These are phyloP conservation scores for Lucilia cuprina DNA, from an alignment of 1,140 invertebrate species.

Conservation along the genomic window DNA sequence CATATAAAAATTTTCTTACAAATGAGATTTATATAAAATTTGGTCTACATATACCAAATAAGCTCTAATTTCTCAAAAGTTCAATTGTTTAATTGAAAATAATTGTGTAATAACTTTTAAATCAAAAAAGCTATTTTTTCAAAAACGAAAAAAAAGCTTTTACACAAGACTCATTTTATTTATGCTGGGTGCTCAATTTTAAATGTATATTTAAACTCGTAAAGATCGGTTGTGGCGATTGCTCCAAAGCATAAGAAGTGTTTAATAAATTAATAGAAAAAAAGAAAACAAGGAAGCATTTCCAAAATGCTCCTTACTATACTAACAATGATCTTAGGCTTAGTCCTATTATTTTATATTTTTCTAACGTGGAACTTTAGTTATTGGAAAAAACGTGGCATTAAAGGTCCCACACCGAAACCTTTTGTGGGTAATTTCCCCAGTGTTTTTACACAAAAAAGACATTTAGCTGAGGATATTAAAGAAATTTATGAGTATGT, in stretches of 20 bases:
- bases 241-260: neutral
- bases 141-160: constrained; percentile 5
- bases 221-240: neutral
- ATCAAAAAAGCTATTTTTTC: neutral
- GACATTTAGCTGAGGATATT: constrained; percentile 44
- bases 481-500: constrained; percentile 49
- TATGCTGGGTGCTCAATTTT: neutral
- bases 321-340: neutral
- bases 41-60: too few species aligned
- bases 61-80: neutral
- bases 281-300: neutral
- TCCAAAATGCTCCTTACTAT: neutral
- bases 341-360: constrained; percentile 46
- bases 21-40: too few species aligned
- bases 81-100: constrained; percentile 2
- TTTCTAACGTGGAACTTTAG: constrained; percentile 56
- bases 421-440: constrained; percentile 54
- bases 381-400: constrained; percentile 55
- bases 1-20: too few species aligned
- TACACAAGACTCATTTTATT: neutral
- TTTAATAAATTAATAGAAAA: too few species aligned
- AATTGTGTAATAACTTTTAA: neutral
- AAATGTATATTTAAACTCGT: neutral
- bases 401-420: constrained; percentile 52
- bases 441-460: constrained; percentile 46